Evolutionary conservation across 1,140 invertebrate genomes (phyloP), one percentile per base, ranked within the genome.

Genomic region (Anoplolepis gracilipes): DNA sequence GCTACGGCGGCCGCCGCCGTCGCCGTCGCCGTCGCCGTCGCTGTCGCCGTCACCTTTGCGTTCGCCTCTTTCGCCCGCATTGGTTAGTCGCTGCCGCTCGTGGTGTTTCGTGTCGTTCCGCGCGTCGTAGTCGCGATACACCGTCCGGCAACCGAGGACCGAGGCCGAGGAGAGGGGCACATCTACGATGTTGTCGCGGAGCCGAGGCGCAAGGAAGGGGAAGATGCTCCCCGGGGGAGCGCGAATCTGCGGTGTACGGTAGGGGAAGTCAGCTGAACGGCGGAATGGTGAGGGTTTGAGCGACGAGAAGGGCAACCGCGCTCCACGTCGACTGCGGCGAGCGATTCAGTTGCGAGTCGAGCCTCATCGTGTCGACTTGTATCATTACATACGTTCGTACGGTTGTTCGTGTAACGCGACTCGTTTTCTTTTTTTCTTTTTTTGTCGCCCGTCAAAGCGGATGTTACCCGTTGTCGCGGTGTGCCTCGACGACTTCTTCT

Each of bases 291-390:
- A 73, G 73, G 33, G 65, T 64, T 16, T 22, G 42, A 30, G 57
- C 79, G 87, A 76, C 49, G 82, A 55, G 85, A 75, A 67, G 87
- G 88, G 87, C 75, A 28, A 61, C 53, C 67, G 79, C 79, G 85
- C 53, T 77, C 72, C 75, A 81, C 61, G 85, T 84, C 67, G 85
- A 70, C 73, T 76, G 62, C 57, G 81, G 84, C 70, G 65, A 86
- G 77, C 36, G 85, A 59, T 75, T 85, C 89, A 92, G 91, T 91
- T 85, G 88, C 88, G 88, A 92, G 87, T 92, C 70, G 89, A 90
- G 91, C 89, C 88, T 89, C 92, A 90, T 53, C 85, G 85, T 76
- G 90, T 90, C 46, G 87, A 88, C 59, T 55, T 55, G 39, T 70
- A 0, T 2, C 19, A 13, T 62, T 53, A 16, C 5, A 33, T 36